Conservation (phyloP, 2,797 vertebrate genomes). For the Orientallactaga sibirica region DNA sequence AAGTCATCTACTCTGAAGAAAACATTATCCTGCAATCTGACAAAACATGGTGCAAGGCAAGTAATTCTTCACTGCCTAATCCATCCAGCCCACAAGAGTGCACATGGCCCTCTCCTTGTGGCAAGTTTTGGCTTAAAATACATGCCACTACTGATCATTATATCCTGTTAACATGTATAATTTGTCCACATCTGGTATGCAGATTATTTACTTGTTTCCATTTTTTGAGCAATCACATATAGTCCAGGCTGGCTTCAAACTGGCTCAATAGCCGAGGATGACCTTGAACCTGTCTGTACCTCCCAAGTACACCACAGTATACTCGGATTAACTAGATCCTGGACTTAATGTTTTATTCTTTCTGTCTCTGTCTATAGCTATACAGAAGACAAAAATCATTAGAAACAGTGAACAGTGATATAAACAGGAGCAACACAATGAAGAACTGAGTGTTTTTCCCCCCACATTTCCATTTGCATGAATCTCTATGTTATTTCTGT, state of each 20-base stretch:
- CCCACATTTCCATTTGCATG: neutral
- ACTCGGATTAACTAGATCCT: neutral
- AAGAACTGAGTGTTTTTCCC: neutral
- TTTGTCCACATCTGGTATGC: neutral
- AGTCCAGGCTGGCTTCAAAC: neutral
- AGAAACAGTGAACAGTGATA: neutral
- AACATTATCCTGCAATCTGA: neutral
- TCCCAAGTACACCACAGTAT: too few relatives aligned
- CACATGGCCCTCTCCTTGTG: neutral
- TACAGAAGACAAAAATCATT: neutral
- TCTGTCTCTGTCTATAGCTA: neutral
- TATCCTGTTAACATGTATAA: neutral
- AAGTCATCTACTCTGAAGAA: neutral
- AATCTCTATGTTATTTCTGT: constrained; percentile 17
- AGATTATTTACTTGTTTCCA: neutral
- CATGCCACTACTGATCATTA: neutral
- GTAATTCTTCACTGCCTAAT: constrained; percentile 23
- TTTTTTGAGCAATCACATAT: neutral
- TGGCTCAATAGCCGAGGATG: fast-evolving
- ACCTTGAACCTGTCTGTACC: neutral
- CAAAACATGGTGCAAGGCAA: neutral
- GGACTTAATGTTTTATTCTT: neutral
- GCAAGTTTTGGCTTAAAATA: neutral
- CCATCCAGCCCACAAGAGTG: neutral
- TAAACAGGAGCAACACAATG: neutral